Evolutionary conservation across 2,797 vertebrate species (phyloP).

Genomic region (Liasis olivaceus): DNA sequence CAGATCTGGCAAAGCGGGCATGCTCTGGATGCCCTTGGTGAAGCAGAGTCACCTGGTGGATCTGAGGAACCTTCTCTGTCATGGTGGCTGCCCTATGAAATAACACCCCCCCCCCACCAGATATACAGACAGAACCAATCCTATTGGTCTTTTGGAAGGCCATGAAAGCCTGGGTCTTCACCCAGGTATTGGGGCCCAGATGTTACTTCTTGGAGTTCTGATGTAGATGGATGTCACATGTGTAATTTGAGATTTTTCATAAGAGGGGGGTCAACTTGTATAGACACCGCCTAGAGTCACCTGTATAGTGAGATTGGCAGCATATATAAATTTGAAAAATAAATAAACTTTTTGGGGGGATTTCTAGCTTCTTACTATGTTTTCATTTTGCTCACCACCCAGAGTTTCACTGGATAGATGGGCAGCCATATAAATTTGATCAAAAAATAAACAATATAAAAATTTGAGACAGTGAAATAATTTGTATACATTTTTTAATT

Average conservation of each 20-base stretch:
- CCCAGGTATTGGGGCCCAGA: not conserved
- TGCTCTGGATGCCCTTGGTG: not conserved
- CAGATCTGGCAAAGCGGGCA: not conserved
- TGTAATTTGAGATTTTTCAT: not conserved
- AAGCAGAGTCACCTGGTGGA: not conserved
- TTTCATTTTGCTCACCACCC: not conserved
- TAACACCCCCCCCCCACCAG: not conserved
- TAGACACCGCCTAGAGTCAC: too few species aligned
- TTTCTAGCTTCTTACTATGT: not conserved
- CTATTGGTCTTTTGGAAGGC: not conserved
- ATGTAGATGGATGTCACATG: not conserved
- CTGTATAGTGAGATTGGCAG: too few species aligned
- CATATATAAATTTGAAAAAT: too few species aligned
- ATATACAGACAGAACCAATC: not conserved
- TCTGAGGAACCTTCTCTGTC: not conserved
- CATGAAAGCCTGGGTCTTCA: not conserved
- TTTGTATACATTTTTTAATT: not conserved
- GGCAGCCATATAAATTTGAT: not conserved
- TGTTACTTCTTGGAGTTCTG: not conserved
- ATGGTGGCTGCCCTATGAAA: not conserved
- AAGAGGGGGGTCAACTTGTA: not conserved
- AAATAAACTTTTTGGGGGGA: not conserved
- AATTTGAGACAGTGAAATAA: not conserved
- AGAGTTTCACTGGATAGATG: not conserved
- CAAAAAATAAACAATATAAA: not conserved